Evolutionary conservation across 2,797 vertebrate species (phyloP), one percentile per base, ranked within the genome.

Genomic region (Diglossa cyanea): DNA sequence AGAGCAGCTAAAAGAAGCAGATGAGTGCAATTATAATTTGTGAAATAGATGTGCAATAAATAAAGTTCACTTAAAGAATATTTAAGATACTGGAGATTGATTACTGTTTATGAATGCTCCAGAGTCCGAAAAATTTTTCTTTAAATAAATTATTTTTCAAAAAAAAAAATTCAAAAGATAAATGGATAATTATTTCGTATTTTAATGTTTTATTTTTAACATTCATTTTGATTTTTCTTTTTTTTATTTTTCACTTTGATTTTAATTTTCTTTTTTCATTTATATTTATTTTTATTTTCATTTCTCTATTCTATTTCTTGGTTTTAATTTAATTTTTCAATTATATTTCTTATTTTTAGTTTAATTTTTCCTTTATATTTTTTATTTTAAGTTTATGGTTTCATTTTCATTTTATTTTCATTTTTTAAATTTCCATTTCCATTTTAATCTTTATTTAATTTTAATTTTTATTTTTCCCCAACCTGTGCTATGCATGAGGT

Each of bases 41-140:
- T 47, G 11, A 57, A 58, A 31, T 30, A 37, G 42, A 47, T 6
- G 11, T 4, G 7, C 20, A 23, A 17, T 10, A 30, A 35, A 45
- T 18, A 9, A 45, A 24, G 6, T 24, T 35, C 7, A 7, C 19
- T 17, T 45, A 11, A 21, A 31, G 42, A 57, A 30, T 24, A 45
- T 24, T 30, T 35, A 45, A 45, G 25, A 13, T 11, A 45, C 3
- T 17, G 7, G 40, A 35, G 19, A 23, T 35, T 2, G 23, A 72
- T 35, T 57, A 8, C n/a, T 30, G 2, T 13, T 14, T 12, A 35
- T 6, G 8, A 45, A 45, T 35, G 6, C 10, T 57, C 25, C n/a
- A 31, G 45, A 61, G 13, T n/a, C 6, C 0, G 0, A 61, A 61
- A 21, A 17, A 10, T 21, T 75, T 26, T 50, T n/a, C 23, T 26